Evolutionary conservation across 2,888 invertebrate species (phyloP), one percentile per base, ranked within the genome.

Genomic region (Protonemura montana): DNA sequence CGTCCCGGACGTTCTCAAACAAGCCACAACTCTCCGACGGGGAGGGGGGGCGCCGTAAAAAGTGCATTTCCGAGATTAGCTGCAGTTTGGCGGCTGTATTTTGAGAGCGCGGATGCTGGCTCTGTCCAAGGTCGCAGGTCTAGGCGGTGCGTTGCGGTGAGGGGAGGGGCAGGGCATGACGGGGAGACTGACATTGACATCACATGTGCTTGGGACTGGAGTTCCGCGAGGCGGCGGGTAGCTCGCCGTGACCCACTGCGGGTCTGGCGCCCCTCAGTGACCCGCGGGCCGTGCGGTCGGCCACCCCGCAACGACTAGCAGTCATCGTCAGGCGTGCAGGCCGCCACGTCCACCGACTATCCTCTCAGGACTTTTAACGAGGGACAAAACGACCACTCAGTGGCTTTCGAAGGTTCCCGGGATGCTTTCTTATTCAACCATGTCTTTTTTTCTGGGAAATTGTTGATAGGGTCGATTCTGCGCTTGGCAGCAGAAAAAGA

Each of bases 101-200:
- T 81, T 30, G 81, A 81, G 28, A 21, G 78, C 78, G 80, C 81
- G 30, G 29, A 30, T 30, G 29, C 21, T 59, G 59, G 2, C 59
- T 59, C 59, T 10, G 59, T 21, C 21, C 59, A 59, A 81, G 81
- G 81, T 81, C 81, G 81, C n/a, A 28, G 30, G 29, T 2, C 59
- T 10, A 16, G 59, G 59, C 13, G 35, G 35, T 35, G 5, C 5
- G 35, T 26, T 7, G 76, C 10, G 76, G 76, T 2, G 80, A 5
- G 80, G 25, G 80, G 27, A 6, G 80, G 80, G 27, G 80, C 6
- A 28, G 28, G 80, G 80, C n/a, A n/a, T n/a, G 80, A 16, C 27
- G 80, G 80, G 80, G 28, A n/a, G 81, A 30, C 28, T 78, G 81
- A 81, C 81, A 81, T 81, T 30, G 81, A 30, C 81, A 30, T 26